A percentile compares a stretch with the other conserved stretches of the same genome.
Conservation (phyloP, 2,888 invertebrate species). For the Cryptosula pallasiana region DNA sequence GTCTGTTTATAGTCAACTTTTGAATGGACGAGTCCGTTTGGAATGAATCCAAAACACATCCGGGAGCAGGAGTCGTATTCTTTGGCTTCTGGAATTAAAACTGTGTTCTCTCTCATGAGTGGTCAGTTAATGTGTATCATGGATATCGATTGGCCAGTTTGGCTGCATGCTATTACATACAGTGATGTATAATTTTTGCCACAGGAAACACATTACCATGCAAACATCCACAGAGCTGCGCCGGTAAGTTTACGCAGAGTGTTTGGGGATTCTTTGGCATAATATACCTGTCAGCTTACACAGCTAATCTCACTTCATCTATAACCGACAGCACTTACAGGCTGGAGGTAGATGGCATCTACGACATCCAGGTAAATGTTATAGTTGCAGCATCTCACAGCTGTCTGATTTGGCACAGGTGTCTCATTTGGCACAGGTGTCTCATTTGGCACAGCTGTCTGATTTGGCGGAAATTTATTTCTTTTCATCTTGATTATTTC, state of each 20-base stretch:
- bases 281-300: conserved; percentile 10
- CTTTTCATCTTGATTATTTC: no score
- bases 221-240: not conserved
- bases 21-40: conserved; percentile 6
- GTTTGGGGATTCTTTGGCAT: conserved; percentile 18
- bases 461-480: no score
- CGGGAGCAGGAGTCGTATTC: not conserved
- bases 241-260: conserved; percentile 1
- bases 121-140: conserved; percentile 7
- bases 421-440: no score
- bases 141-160: no score
- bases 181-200: no score
- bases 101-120: conserved; percentile 8
- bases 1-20: not conserved
- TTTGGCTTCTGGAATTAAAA: conserved; percentile 6
- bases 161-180: no score
- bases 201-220: not conserved
- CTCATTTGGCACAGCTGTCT: no score
- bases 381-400: no score
- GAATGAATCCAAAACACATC: not conserved
- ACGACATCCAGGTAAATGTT: not conserved
- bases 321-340: not conserved
- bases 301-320: conserved; percentile 14
- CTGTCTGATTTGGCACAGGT: no score
- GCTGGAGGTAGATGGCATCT: not conserved